Evolutionary conservation across 2,888 invertebrate genomes (phyloP).

Genomic region (Pristionchus maxplancki): DNA sequence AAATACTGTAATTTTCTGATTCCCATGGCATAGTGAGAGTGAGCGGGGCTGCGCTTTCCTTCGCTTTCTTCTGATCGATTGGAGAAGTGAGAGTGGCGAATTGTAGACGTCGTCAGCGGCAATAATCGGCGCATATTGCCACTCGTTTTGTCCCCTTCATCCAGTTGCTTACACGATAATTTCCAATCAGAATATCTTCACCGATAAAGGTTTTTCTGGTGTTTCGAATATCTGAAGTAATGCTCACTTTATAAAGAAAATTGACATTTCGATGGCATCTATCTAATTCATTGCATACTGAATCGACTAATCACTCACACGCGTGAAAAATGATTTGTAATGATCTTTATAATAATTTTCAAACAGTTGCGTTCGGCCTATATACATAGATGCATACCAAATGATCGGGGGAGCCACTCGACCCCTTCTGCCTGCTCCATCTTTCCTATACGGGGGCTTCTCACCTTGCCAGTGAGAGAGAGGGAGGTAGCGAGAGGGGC

Average conservation of each 20-base stretch:
- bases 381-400: too few species aligned
- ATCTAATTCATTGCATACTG: too few species aligned
- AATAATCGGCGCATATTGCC: background rate
- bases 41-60: background rate
- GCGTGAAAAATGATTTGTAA: too few species aligned
- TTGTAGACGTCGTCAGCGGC: background rate
- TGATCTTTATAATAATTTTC: too few species aligned
- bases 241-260: too few species aligned
- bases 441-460: slow-evolving; percentile 1
- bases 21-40: background rate
- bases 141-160: background rate
- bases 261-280: too few species aligned
- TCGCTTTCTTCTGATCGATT: background rate
- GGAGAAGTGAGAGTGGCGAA: background rate
- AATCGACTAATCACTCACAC: too few species aligned
- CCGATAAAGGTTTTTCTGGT: too few species aligned
- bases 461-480: slow-evolving; percentile 5
- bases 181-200: too few species aligned
- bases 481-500: background rate
- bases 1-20: background rate
- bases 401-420: too few species aligned
- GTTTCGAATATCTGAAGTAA: too few species aligned
- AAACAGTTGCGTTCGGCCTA: too few species aligned
- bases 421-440: background rate
- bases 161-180: background rate